Conservation (phyloP, 2,888 invertebrate genomes). For the Phlogophora meticulosa region DNA sequence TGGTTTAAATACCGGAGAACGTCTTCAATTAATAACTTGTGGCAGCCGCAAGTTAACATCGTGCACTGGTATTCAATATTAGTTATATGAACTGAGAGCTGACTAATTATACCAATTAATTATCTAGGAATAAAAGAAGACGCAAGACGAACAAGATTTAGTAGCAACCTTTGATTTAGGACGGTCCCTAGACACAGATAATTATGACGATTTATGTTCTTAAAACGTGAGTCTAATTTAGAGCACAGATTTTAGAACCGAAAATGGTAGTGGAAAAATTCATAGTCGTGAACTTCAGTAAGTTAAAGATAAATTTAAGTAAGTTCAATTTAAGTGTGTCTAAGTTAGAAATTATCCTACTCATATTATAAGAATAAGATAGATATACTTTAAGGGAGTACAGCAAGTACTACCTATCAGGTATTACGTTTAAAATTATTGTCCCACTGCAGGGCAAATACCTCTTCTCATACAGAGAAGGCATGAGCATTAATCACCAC, state of each 20-base stretch:
- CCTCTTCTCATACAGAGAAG: too few species aligned
- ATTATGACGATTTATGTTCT: constrained; percentile 37
- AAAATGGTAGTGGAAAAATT: neutral
- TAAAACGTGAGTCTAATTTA: neutral
- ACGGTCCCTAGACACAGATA: constrained; percentile 18
- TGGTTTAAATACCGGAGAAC: constrained; percentile 13
- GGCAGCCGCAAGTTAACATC: neutral
- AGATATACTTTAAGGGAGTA: too few species aligned
- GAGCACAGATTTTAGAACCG: neutral
- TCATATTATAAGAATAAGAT: too few species aligned
- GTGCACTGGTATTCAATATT: neutral
- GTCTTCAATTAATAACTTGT: constrained; percentile 6
- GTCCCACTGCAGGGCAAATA: too few species aligned
- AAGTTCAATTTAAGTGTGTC: too few species aligned
- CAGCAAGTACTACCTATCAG: too few species aligned
- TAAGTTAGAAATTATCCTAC: too few species aligned
- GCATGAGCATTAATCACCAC: too few species aligned
- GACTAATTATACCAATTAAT: constrained; percentile 21
- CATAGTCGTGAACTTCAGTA: too few species aligned
- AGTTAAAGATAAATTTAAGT: too few species aligned
- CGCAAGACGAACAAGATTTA: constrained; percentile 34
- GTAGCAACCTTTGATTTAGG: constrained; percentile 27
- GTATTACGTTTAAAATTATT: too few species aligned
- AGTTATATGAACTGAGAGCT: neutral
- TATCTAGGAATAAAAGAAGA: constrained; percentile 13